Evolutionary conservation across 2,113 vertebrate species (phyloP), one percentile per base, ranked within the genome.

Genomic region (Oryzias javanicus): DNA sequence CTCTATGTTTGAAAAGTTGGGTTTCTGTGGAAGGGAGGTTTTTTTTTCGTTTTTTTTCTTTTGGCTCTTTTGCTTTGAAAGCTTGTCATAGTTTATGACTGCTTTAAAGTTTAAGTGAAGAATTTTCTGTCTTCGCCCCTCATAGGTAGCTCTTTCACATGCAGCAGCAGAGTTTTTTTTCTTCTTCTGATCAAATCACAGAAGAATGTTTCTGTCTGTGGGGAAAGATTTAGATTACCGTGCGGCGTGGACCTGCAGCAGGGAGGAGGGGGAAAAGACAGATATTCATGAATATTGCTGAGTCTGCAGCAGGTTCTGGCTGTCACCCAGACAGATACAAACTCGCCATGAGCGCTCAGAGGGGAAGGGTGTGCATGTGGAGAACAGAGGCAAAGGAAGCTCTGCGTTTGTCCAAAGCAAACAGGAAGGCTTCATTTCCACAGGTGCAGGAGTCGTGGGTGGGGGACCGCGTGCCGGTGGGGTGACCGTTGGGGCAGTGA

Each of bases 341-440:
- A 69, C 64, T 72, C 40, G 55, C 44, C 75, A 76, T 78, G 62
- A 61, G 76, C 77, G 69, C 48, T 46, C 69, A n/a, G 64, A 67
- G 59, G 64, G 80, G 66, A 79, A 78, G 50, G 15, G 72, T 24
- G 52, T 57, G 72, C 29, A 54, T 16, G 70, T 18, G 69, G 51
- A 1, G 65, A 44, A 27, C 24, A 51, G 54, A 76, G 60, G 49
- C 64, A 76, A 59, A 80, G 83, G 89, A 90, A 85, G 73, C 35
- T 4, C 57, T 55, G 35, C 44, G 6, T 70, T 48, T 64, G 67
- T 89, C 90, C 89, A 89, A 90, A 56, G 65, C 79, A 92, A 92
- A 92, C 89, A 91, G 89, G 91, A 91, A 89, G 74, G 80, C 64
- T 82, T 75, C 72, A 49, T 73, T 82, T 88, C 78, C 88, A 86